phyloP scores from a whole-genome alignment of 2,888 invertebrate species.

The Vanessa cardui region DNA sequence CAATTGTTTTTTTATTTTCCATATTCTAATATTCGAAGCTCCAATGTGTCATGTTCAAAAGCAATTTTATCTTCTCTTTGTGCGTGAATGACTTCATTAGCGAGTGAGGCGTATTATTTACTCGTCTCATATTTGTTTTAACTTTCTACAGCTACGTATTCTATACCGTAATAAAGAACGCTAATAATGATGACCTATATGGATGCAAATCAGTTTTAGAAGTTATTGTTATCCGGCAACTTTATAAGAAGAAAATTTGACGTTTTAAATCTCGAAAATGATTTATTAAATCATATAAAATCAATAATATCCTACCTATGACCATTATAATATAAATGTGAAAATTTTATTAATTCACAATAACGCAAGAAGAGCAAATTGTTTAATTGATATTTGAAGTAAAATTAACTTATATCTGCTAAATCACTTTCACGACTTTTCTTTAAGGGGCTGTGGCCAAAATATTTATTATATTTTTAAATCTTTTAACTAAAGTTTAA shows the following conservation, averaged over 20 bases:
- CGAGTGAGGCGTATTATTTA: constrained; percentile 49
- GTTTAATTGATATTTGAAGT: too few relatives aligned
- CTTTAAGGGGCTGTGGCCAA: too few relatives aligned
- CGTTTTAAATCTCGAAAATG: not conserved
- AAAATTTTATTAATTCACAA: not conserved
- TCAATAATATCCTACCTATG: not conserved
- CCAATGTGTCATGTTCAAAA: not conserved
- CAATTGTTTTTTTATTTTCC: not conserved
- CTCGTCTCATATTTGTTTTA: constrained; percentile 54
- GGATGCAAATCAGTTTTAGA: not conserved
- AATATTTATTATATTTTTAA: too few relatives aligned
- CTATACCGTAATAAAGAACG: constrained; percentile 53
- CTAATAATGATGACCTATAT: constrained; percentile 70
- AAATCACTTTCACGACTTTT: not conserved
- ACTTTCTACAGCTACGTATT: constrained; percentile 62
- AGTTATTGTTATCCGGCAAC: not conserved
- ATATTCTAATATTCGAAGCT: not conserved
- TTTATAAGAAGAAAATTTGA: not conserved
- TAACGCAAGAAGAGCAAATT: too few relatives aligned
- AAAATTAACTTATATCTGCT: too few relatives aligned
- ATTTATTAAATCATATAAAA: not conserved
- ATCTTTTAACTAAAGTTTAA: too few relatives aligned
- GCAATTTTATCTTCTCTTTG: constrained; percentile 9
- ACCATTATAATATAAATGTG: not conserved
- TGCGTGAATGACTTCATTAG: constrained; percentile 63